Percentiles rank a stretch among this genome's conserved stretches.
These are phyloP conservation scores for Conus ventricosus DNA, from an alignment of 1,140 invertebrate genomes.

Conservation along the genomic window DNA sequence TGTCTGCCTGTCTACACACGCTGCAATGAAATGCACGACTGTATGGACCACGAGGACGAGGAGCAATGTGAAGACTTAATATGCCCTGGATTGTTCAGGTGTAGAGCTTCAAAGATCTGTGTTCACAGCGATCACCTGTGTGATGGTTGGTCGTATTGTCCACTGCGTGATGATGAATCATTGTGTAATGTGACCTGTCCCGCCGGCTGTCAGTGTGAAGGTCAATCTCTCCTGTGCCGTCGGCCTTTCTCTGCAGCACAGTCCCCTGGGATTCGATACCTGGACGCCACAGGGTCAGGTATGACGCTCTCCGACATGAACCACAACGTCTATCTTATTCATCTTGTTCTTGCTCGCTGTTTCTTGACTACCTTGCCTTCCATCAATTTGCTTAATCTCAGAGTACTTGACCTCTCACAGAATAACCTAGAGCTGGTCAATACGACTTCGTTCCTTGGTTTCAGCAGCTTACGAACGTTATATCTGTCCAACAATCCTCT, in stretches of 20 bases:
- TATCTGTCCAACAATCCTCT: neutral
- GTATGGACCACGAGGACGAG: neutral
- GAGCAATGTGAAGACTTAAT: neutral
- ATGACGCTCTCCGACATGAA: neutral
- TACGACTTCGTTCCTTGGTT: neutral
- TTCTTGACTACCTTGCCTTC: neutral
- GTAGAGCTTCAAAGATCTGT: conserved; percentile 13
- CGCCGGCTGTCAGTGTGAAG: conserved; percentile 11
- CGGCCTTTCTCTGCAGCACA: neutral
- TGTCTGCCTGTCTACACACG: conserved; percentile 7
- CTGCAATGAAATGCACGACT: neutral
- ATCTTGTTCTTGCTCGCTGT: conserved; percentile 22
- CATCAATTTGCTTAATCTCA: conserved; percentile 20
- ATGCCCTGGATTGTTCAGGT: neutral
- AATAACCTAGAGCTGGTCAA: neutral
- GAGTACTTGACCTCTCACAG: conserved; percentile 16
- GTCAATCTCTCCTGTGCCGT: conserved; percentile 6
- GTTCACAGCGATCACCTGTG: conserved; percentile 32
- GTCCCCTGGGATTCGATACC: neutral
- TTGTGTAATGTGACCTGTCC: conserved; percentile 37
- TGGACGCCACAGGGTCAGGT: neutral
- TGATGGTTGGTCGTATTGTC: conserved; percentile 33
- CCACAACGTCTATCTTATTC: neutral
- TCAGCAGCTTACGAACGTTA: neutral
- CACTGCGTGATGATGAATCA: conserved; percentile 31